A percentile compares a stretch with the other conserved stretches of the same genome.
These are phyloP conservation scores for Achatina immaculata DNA, from an alignment of 1,140 invertebrate genomes.

Conservation along the genomic window DNA sequence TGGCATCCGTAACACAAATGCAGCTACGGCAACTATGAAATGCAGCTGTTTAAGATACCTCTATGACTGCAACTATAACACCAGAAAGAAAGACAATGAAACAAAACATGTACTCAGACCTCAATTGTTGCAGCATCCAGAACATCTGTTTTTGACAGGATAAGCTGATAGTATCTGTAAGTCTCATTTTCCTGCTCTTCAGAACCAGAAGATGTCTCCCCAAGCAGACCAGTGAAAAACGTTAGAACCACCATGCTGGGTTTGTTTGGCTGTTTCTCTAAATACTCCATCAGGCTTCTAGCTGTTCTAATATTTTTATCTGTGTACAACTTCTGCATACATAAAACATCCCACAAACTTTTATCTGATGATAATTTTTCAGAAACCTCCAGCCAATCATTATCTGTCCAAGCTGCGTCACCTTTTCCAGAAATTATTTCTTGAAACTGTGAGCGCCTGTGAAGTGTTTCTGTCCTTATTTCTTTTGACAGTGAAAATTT, in stretches of 20 bases:
- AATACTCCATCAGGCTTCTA: conserved; percentile 19
- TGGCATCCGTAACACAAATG: too few relatives aligned
- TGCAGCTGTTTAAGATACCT: too few relatives aligned
- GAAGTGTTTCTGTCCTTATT: not conserved
- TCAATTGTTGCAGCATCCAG: conserved; percentile 35
- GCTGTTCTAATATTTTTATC: conserved; percentile 3
- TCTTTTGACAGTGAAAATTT: not conserved
- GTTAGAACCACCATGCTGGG: not conserved
- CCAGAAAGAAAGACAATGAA: too few relatives aligned
- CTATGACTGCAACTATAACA: too few relatives aligned
- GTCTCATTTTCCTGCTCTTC: conserved; percentile 11
- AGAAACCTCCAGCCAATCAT: conserved; percentile 3
- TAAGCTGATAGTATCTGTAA: conserved; percentile 10
- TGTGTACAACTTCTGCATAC: conserved; percentile 26
- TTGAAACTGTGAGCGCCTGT: not conserved
- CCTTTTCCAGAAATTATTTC: conserved; percentile 11
- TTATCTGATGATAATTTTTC: not conserved
- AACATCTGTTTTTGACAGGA: not conserved
- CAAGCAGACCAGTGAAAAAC: conserved; percentile 19
- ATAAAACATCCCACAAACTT: not conserved
- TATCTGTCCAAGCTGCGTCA: not conserved
- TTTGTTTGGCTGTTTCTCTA: not conserved
- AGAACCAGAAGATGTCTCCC: conserved; percentile 1
- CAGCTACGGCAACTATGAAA: too few relatives aligned
- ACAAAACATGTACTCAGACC: conserved; percentile 1